Conservation (phyloP, 2,888 invertebrate species). For the Cataglyphis livida region DNA sequence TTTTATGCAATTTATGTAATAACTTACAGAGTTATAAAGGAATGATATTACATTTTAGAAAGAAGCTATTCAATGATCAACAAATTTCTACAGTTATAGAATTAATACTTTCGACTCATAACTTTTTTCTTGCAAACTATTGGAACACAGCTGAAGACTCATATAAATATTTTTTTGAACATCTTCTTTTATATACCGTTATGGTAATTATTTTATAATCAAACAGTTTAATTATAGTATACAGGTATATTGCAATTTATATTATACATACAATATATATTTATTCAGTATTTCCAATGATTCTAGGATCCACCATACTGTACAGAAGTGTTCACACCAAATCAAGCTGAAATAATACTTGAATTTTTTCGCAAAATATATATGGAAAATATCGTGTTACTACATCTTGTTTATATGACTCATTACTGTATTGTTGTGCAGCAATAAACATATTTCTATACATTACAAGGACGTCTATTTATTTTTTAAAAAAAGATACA, state of each 20-base stretch:
- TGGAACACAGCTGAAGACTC: conserved; percentile 76
- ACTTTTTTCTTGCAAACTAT: conserved; percentile 76
- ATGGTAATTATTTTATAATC: conserved; percentile 69
- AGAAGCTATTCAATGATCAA: conserved; percentile 74
- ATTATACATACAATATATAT: not conserved
- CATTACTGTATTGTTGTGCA: conserved; percentile 73
- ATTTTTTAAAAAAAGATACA: conserved; percentile 30
- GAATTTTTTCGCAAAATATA: conserved; percentile 77
- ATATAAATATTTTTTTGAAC: conserved; percentile 75
- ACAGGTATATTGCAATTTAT: not conserved
- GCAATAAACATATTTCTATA: not conserved
- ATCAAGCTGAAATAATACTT: conserved; percentile 74
- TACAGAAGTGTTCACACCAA: conserved; percentile 76
- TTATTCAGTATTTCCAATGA: conserved; percentile 40
- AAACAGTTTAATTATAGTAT: not conserved
- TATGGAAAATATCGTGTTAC: conserved; percentile 78
- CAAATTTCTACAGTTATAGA: conserved; percentile 77
- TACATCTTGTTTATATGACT: conserved; percentile 76
- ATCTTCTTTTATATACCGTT: conserved; percentile 75
- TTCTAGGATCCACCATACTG: conserved; percentile 79
- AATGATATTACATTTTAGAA: conserved; percentile 60
- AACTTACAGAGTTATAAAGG: not conserved
- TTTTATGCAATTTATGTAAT: not conserved
- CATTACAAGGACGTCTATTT: conserved; percentile 30
- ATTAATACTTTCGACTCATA: conserved; percentile 76